A percentile compares a stretch with the other conserved stretches of the same genome.
Conservation (phyloP, 2,113 vertebrate species). For the Paradisaea rubra region DNA sequence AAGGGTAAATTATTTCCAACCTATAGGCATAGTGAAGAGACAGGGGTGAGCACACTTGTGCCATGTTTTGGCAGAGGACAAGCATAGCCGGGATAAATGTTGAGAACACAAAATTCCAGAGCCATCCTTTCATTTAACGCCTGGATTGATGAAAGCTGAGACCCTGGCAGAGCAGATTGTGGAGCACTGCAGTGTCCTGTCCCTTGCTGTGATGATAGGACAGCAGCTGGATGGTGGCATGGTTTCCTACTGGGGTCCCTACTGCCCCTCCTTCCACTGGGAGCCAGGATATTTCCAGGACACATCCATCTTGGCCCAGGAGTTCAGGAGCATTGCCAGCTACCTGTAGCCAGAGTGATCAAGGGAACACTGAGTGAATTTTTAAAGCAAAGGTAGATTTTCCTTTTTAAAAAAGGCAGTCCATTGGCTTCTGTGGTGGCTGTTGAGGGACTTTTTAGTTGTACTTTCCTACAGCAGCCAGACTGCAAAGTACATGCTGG, state of each 20-base stretch:
- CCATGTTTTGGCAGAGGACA: neutral
- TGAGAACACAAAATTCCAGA: neutral
- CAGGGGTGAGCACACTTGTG: neutral
- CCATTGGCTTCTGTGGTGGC: neutral
- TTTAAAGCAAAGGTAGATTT: neutral
- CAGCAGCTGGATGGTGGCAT: neutral
- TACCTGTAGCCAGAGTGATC: neutral
- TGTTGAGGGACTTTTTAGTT: neutral
- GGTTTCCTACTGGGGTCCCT: neutral
- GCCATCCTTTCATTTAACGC: neutral
- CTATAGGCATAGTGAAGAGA: neutral
- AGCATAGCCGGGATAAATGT: neutral
- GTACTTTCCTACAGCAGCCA: neutral
- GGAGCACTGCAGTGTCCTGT: neutral
- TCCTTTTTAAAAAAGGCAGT: neutral
- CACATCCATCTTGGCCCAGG: neutral
- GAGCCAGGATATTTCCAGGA: neutral
- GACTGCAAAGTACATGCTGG: neutral
- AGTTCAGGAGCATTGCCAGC: neutral
- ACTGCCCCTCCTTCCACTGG: neutral
- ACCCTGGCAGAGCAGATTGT: rapidly evolving
- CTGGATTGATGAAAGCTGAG: neutral
- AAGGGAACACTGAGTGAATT: neutral
- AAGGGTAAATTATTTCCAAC: neutral
- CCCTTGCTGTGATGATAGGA: neutral